Evolutionary conservation across 1,140 invertebrate species (phyloP), one percentile per base, ranked within the genome.

Genomic region (Bombus cullumanus): DNA sequence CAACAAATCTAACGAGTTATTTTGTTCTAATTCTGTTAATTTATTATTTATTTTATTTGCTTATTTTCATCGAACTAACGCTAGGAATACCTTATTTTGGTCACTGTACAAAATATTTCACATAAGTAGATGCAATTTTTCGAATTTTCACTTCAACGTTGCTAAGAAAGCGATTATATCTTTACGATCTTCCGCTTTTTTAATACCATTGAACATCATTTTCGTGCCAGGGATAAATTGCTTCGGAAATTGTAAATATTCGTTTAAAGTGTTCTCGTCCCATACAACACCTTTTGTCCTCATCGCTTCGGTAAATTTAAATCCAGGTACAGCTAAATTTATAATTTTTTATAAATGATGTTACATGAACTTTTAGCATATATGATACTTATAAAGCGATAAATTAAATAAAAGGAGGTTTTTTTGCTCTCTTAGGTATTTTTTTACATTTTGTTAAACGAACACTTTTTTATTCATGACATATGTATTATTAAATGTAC

Each of bases 201-300:
- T 99, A 78, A 99, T 95, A 72, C 99, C 99, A 88, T 98, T 98
- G 94, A 99, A 99, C 88, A 99, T 97, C 99, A 99, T 99, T 94
- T 98, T 99, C 86, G 99, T 99, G 88, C 99, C 99, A 74, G 99
- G 99, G 94, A 99, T 99, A 95, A 98, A 99, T 95, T 99, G 99
- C 96, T 99, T 99, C 62, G 99, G 99, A 92, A 99, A 98, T 94
- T 98, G 97, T 88, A 99, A 96, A 95, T 99, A 99, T 88, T 97
- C 97, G 91, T 98, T 98, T 8, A 99, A 95, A 2, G 98, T 99
- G 69, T 99, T 98, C 83, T 98, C 97, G 89, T 96, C 96, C 99
- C 99, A 99, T 87, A 97, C 97, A 91, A 99, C 98, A 89, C 98
- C 98, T 98, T 93, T 94, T 0, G 84, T 75, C 69, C 88, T 92